These are phyloP conservation scores for Neogale vison DNA, from an alignment of 2,113 vertebrate species.

Conservation along the genomic window DNA sequence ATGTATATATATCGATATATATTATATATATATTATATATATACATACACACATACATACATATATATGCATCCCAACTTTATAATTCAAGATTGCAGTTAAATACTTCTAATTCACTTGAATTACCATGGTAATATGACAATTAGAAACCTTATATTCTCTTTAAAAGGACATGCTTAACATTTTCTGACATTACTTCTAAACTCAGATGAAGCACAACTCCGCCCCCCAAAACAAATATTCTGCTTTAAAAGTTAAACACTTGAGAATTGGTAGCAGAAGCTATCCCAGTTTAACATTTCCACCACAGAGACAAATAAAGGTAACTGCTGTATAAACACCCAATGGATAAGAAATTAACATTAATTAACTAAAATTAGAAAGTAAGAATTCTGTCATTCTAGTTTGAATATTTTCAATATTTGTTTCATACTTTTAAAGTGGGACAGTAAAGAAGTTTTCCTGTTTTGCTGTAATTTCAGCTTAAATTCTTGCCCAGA, in stretches of 20 bases:
- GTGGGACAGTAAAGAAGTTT: constrained; percentile 53
- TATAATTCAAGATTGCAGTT: constrained; percentile 76
- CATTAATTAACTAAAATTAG: constrained; percentile 31
- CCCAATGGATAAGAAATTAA: constrained; percentile 36
- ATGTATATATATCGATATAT: neutral
- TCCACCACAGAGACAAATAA: constrained; percentile 52
- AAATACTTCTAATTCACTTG: constrained; percentile 74
- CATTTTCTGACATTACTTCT: constrained; percentile 71
- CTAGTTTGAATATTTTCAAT: constrained; percentile 52
- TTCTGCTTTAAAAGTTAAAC: constrained; percentile 56
- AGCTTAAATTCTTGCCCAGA: constrained; percentile 63
- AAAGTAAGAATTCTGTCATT: constrained; percentile 44
- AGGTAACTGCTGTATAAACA: constrained; percentile 54
- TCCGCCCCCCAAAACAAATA: constrained; percentile 22
- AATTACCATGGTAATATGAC: constrained; percentile 73
- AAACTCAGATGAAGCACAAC: constrained; percentile 65
- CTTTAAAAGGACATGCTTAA: constrained; percentile 73
- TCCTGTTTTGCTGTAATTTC: constrained; percentile 36
- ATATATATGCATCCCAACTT: constrained; percentile 63
- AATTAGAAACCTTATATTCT: constrained; percentile 69
- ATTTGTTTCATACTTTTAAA: constrained; percentile 63
- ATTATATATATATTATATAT: neutral
- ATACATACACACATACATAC: neutral
- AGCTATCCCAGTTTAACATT: constrained; percentile 60
- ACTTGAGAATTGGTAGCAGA: constrained; percentile 57